A percentile compares a stretch with the other conserved stretches of the same genome.
phyloP scores from a whole-genome alignment of 2,797 vertebrate species.

The Trichosurus vulpecula region DNA sequence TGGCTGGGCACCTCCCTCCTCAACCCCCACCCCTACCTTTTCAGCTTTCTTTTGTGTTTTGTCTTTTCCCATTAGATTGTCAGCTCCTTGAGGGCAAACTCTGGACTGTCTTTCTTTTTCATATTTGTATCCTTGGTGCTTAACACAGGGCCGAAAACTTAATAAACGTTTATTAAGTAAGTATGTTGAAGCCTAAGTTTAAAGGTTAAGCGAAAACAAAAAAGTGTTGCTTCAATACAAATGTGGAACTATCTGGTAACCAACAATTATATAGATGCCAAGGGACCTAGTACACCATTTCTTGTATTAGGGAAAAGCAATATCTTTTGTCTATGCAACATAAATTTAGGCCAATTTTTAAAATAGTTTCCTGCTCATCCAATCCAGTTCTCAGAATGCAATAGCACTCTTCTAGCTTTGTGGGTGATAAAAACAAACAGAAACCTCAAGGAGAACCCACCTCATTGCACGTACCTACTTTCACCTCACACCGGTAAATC shows the following conservation, averaged over 20 bases:
- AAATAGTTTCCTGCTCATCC: constrained; percentile 22
- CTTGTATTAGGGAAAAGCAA: constrained; percentile 33
- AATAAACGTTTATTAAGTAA: neutral
- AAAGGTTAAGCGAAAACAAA: neutral
- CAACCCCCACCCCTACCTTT: neutral
- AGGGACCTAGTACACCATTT: neutral
- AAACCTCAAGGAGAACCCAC: constrained; percentile 6
- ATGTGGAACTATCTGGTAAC: neutral
- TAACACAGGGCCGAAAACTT: neutral
- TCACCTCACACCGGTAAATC: constrained; percentile 28
- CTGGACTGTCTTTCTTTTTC: neutral
- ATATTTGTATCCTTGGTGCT: neutral
- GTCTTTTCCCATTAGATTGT: neutral
- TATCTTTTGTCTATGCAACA: neutral
- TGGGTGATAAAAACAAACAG: constrained; percentile 37
- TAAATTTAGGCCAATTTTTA: constrained; percentile 47
- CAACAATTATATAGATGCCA: neutral
- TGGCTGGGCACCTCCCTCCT: neutral
- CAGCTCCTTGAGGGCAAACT: neutral
- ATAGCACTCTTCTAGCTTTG: constrained; percentile 17
- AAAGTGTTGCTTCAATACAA: neutral
- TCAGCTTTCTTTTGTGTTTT: neutral
- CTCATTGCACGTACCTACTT: constrained; percentile 52
- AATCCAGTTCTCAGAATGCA: constrained; percentile 3
- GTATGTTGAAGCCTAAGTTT: neutral